Evolutionary conservation across 1,140 invertebrate species (phyloP).

Genomic region (Drosophila sp.): DNA sequence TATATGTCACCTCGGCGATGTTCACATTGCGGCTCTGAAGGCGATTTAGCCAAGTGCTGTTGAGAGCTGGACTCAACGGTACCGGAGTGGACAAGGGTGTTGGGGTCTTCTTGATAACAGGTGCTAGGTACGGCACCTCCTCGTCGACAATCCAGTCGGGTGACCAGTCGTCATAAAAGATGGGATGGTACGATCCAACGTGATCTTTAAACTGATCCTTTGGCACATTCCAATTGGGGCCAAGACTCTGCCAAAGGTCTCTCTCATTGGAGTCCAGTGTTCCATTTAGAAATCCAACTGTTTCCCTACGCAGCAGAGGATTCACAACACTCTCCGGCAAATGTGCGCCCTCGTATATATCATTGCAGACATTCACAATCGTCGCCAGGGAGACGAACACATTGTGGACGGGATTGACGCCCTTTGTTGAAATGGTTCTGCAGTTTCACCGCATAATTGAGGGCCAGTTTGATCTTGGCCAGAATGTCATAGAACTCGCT

Average conservation of each 20-base stretch:
- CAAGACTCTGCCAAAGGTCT: slow-evolving; percentile 71
- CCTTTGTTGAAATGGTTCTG: slow-evolving; percentile 75
- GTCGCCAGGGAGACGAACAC: slow-evolving; percentile 72
- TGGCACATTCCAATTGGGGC: slow-evolving; percentile 71
- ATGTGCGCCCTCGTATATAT: slow-evolving; percentile 62
- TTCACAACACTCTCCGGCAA: slow-evolving; percentile 72
- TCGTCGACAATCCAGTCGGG: slow-evolving; percentile 82
- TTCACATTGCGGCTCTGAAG: slow-evolving; percentile 75
- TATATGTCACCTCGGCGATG: slow-evolving; percentile 91
- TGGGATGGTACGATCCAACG: slow-evolving; percentile 74
- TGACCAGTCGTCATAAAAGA: slow-evolving; percentile 82
- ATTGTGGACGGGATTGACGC: slow-evolving; percentile 65
- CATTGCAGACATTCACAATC: slow-evolving; percentile 75
- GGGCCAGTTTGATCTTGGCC: slow-evolving; percentile 70
- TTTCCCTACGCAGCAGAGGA: slow-evolving; percentile 72
- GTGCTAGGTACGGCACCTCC: slow-evolving; percentile 67
- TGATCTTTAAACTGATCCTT: slow-evolving; percentile 82
- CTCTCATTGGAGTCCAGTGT: slow-evolving; percentile 59
- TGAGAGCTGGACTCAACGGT: slow-evolving; percentile 57
- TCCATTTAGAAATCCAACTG: slow-evolving; percentile 57
- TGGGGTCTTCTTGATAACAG: slow-evolving; percentile 52
- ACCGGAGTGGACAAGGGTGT: slow-evolving; percentile 15
- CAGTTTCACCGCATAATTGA: slow-evolving; percentile 70
- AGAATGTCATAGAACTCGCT: slow-evolving; percentile 78
- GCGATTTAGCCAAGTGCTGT: slow-evolving; percentile 70